phyloP scores from a whole-genome alignment of 2,113 vertebrate species.

The Orycteropus afer region DNA sequence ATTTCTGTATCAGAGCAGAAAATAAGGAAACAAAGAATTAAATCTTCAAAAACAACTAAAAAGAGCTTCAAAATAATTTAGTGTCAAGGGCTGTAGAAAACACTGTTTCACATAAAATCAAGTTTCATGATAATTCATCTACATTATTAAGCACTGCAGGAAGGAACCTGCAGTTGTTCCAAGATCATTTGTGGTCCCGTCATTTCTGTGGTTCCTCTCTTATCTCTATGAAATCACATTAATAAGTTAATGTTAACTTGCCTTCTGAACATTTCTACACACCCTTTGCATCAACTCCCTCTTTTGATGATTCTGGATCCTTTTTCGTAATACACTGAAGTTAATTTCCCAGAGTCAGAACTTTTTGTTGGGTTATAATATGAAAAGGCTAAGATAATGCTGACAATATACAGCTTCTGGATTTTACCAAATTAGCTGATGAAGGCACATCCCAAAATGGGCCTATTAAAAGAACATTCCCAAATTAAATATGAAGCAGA shows the following conservation, averaged over 20 bases:
- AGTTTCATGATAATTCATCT: neutral
- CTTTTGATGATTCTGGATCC: constrained; percentile 23
- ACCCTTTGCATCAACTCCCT: neutral
- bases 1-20: constrained; percentile 90
- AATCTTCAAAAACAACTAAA: constrained; percentile 49
- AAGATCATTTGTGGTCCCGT: neutral
- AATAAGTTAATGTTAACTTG: neutral
- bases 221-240: neutral
- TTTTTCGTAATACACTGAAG: constrained; percentile 6
- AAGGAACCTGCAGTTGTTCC: neutral
- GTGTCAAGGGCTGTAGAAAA: neutral
- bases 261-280: neutral
- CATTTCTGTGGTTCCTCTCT: neutral
- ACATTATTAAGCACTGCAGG: neutral
- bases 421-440: constrained; percentile 33
- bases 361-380: neutral
- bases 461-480: constrained; percentile 3
- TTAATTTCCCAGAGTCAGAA: constrained; percentile 15
- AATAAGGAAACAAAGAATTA: constrained; percentile 64
- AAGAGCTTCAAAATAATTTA: constrained; percentile 3
- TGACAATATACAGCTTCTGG: neutral
- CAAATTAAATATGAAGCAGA: constrained; percentile 23
- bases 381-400: neutral
- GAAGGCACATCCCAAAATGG: neutral
- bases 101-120: constrained; percentile 8